phyloP scores from a whole-genome alignment of 2,113 vertebrate species.

The Dasyornis broadbenti region DNA sequence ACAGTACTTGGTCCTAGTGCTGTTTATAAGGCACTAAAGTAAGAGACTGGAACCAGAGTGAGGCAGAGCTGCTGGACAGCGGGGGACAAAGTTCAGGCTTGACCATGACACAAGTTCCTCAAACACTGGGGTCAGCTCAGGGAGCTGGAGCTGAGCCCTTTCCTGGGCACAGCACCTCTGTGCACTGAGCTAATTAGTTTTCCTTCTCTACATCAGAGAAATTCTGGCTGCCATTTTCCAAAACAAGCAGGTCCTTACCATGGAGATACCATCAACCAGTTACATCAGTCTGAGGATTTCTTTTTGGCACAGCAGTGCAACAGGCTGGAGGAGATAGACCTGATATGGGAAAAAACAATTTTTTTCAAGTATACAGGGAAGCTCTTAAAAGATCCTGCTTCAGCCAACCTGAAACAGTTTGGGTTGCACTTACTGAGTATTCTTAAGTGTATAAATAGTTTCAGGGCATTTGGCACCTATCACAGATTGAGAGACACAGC shows the following conservation, averaged over 20 bases:
- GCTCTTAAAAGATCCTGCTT: slow-evolving; percentile 5
- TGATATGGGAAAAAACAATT: background rate
- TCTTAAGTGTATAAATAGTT: slow-evolving; percentile 39
- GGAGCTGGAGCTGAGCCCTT: background rate
- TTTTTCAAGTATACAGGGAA: background rate
- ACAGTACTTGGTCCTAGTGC: background rate
- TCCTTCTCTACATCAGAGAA: background rate
- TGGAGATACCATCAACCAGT: background rate
- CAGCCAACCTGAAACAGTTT: slow-evolving; percentile 28
- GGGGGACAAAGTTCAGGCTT: background rate
- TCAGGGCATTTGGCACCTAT: slow-evolving; percentile 36
- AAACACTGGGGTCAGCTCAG: background rate
- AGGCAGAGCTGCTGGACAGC: background rate
- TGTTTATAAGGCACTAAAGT: background rate
- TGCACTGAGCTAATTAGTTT: background rate
- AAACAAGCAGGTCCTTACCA: background rate
- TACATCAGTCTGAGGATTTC: background rate
- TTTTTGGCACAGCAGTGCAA: background rate
- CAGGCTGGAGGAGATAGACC: background rate
- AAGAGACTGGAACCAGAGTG: background rate
- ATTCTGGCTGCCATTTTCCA: background rate
- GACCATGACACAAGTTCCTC: background rate
- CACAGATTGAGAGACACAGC: slow-evolving; percentile 21
- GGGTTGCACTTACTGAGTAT: background rate
- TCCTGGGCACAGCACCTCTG: background rate